phyloP scores from a whole-genome alignment of 2,113 vertebrate species.

The Lagopus muta region DNA sequence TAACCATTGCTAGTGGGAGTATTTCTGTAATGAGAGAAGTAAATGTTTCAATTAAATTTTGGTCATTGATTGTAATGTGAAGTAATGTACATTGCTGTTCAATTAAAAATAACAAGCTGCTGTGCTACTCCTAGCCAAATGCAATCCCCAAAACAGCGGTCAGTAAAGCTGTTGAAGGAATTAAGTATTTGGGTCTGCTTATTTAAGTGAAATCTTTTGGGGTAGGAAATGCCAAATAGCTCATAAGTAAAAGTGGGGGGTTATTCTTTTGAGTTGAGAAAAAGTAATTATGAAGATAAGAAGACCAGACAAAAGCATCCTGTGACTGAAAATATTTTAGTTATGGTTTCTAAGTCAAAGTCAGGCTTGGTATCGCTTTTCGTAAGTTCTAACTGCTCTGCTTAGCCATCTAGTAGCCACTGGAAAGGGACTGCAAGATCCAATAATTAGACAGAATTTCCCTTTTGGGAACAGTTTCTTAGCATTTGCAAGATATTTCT shows the following conservation, averaged over 20 bases:
- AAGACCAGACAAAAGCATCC: background rate
- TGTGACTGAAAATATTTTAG: background rate
- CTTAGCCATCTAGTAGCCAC: background rate
- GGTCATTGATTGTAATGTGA: constrained; percentile 45
- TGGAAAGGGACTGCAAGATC: background rate
- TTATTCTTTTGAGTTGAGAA: constrained; percentile 43
- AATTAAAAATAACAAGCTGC: constrained; percentile 73
- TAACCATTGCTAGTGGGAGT: background rate
- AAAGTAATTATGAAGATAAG: background rate
- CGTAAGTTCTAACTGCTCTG: background rate
- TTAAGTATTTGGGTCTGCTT: constrained; percentile 20
- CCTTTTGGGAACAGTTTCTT: background rate
- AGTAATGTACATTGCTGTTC: constrained; percentile 46
- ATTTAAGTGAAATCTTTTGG: background rate
- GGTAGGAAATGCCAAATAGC: constrained; percentile 18
- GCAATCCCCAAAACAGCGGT: constrained; percentile 21
- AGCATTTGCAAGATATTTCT: background rate
- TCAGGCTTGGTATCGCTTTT: background rate
- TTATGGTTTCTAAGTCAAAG: background rate
- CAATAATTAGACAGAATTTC: background rate
- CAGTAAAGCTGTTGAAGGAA: constrained; percentile 61
- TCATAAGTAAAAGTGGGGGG: constrained; percentile 3
- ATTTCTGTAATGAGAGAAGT: constrained; percentile 49
- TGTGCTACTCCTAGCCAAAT: constrained; percentile 37
- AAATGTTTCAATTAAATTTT: constrained; percentile 62